Evolutionary conservation across 2,888 invertebrate genomes (phyloP), one percentile per base, ranked within the genome.

Genomic region (Pardosa pseudoannulata): DNA sequence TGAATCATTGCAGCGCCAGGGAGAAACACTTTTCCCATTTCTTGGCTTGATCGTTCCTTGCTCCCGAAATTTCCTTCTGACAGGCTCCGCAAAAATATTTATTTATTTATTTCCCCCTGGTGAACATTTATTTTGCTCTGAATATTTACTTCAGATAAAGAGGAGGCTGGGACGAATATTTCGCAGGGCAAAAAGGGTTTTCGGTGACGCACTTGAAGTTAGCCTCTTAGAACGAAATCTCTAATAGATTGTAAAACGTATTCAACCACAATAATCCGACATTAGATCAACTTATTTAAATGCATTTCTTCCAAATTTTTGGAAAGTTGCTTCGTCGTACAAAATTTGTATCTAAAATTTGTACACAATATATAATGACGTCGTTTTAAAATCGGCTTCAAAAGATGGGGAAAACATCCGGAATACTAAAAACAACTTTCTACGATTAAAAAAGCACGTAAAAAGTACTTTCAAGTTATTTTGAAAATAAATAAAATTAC

Each of bases 91-190:
- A 64, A 75, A 83, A 76, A 76, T 83, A 85, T 85, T 78, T 85
- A 85, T 85, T 78, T 85, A 78, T 78, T 83, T 83, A 78, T 75
- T 83, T 50, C 32, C 83, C 83, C 83, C 78, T 78, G 67, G 83
- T 78, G 83, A 85, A 78, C 78, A 85, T 85, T 85, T 85, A 85
- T 85, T 78, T 85, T 36, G 78, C 73, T 73, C 39, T 28, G 65
- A 78, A 78, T 76, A 76, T 83, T 83, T 76, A 83, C 76, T 70
- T 74, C 23, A 23, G 56, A 56, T 56, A 6, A 23, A 56, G 56
- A 16, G 19, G 23, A 11, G 36, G 46, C 16, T 46, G 46, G 46
- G 2, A 16, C 16, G 16, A 16, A 46, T 2, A 46, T 46, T 46
- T 46, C 16, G 13, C 11, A 46, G 46, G 46, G 16, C n/a, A 46